Conservation (phyloP, 2,113 vertebrate genomes). For the Calyptomena viridis region DNA sequence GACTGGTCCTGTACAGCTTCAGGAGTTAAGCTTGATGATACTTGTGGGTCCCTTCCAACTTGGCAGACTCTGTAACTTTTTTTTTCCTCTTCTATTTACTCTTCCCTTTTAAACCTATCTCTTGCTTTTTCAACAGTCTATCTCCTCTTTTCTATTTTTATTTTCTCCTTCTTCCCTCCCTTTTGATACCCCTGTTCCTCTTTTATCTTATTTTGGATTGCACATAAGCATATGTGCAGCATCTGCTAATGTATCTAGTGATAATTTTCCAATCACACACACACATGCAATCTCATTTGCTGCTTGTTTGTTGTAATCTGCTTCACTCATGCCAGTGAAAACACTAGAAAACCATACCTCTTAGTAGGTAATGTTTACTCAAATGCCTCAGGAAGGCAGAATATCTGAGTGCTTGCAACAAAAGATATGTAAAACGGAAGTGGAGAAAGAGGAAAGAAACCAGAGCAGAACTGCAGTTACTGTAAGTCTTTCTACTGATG, state of each 20-base stretch:
- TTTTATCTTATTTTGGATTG: not conserved
- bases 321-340: not conserved
- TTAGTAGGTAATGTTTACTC: not conserved
- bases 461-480: not conserved
- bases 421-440: not conserved
- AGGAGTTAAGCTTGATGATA: not conserved
- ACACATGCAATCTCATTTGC: not conserved
- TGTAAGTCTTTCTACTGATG: not conserved
- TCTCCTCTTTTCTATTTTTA: not conserved
- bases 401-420: not conserved
- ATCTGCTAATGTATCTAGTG: not conserved
- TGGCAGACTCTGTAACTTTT: not conserved
- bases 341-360: not conserved
- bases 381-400: not conserved
- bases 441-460: slow-evolving; percentile 14
- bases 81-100: not conserved
- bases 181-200: not conserved
- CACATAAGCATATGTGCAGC: not conserved
- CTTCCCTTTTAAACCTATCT: not conserved
- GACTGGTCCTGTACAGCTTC: not conserved
- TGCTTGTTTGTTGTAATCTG: not conserved
- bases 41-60: not conserved
- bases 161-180: not conserved
- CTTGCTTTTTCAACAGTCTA: not conserved
- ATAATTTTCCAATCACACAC: not conserved